Conservation (phyloP, 2,888 invertebrate species). For the Chrysolina americana region DNA sequence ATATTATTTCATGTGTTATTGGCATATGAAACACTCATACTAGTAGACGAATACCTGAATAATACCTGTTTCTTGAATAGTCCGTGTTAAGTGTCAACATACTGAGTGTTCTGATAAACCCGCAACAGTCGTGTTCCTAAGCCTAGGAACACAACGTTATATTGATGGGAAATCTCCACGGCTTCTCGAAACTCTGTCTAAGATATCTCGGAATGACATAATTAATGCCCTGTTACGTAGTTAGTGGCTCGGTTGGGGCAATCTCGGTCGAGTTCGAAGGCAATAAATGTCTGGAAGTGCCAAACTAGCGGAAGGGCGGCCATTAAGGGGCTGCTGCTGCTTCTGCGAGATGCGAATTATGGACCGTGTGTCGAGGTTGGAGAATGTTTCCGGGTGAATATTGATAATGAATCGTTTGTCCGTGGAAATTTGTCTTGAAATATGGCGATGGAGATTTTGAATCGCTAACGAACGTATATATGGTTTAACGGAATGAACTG, state of each 20-base stretch:
- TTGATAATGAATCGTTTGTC: conserved; percentile 23
- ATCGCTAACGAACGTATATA: not conserved
- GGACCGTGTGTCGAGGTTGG: conserved; percentile 21
- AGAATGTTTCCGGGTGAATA: conserved; percentile 19
- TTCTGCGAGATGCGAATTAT: conserved; percentile 24
- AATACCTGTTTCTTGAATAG: too few species aligned
- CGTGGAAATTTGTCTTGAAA: conserved; percentile 3
- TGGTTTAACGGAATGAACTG: not conserved
- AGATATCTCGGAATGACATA: conserved; percentile 38
- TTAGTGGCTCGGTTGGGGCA: conserved; percentile 46
- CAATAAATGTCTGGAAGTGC: conserved; percentile 49
- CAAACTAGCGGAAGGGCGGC: conserved; percentile 42
- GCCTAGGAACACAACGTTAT: not conserved
- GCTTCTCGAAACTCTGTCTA: conserved; percentile 18
- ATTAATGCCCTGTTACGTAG: conserved; percentile 44
- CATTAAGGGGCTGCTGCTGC: conserved; percentile 39
- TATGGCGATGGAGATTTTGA: not conserved
- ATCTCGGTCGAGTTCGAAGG: conserved; percentile 47
- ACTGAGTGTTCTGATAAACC: too few species aligned
- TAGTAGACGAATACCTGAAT: too few species aligned
- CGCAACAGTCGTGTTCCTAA: not conserved
- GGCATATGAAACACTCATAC: too few species aligned
- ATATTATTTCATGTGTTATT: too few species aligned
- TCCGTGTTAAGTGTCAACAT: too few species aligned
- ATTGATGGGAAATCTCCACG: conserved; percentile 16